These are phyloP conservation scores for Poecilia velifera DNA, from an alignment of 2,797 vertebrate genomes.

Conservation along the genomic window DNA sequence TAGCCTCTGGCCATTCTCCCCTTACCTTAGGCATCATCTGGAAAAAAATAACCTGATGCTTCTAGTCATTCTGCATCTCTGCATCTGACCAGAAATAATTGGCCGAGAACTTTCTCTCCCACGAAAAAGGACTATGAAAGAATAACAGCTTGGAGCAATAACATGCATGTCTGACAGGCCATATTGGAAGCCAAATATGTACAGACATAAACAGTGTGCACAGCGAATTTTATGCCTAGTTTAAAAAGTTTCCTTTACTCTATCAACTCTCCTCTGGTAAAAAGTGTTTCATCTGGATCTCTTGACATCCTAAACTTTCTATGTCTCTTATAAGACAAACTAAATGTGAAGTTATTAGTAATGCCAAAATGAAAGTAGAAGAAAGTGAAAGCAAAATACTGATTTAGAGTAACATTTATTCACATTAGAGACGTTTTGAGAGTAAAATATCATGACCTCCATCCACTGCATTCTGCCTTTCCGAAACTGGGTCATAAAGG, in stretches of 20 bases:
- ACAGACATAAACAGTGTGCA: constrained; percentile 54
- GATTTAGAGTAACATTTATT: background rate
- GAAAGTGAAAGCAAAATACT: background rate
- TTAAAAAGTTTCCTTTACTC: constrained; percentile 65
- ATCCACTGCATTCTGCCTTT: background rate
- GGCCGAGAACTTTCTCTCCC: constrained; percentile 94
- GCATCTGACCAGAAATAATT: constrained; percentile 99
- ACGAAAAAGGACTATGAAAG: constrained; percentile 85
- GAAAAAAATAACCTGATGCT: constrained; percentile 92
- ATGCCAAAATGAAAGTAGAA: background rate
- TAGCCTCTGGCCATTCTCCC: constrained; percentile 99
- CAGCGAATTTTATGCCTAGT: constrained; percentile 29
- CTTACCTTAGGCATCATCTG: constrained; percentile 99
- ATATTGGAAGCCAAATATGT: constrained; percentile 73
- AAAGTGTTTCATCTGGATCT: background rate
- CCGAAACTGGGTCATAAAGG: background rate
- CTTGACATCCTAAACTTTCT: background rate
- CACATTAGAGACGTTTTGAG: background rate
- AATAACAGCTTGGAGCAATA: constrained; percentile 83
- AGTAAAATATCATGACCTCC: background rate
- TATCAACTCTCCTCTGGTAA: constrained; percentile 4
- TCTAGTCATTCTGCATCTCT: constrained; percentile 99
- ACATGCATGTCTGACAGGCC: constrained; percentile 78
- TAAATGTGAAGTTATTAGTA: background rate
- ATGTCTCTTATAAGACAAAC: background rate